Conservation (phyloP, 2,797 vertebrate species). For the Euphonia xanthogaster region DNA sequence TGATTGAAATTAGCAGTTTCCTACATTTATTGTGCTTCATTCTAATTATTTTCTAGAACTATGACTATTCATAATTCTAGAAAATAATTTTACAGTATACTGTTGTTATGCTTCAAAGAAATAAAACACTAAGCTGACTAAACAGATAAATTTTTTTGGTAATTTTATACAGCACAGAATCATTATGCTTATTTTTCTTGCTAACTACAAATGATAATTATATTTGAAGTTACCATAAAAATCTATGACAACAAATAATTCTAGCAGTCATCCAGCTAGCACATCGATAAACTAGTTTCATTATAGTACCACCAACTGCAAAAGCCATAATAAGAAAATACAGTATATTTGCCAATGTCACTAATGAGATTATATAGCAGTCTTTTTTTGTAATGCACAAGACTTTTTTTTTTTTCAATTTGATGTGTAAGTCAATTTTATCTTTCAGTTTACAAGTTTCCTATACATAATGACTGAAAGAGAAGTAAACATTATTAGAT, state of each 20-base stretch:
- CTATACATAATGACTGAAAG: conserved; percentile 7
- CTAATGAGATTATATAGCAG: conserved; percentile 27
- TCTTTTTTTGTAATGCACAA: background rate
- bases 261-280: background rate
- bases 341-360: conserved; percentile 23
- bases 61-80: background rate
- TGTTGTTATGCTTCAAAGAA: background rate
- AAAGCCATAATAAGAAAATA: conserved; percentile 41
- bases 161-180: conserved; percentile 21
- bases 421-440: conserved; percentile 17
- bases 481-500: conserved; percentile 16
- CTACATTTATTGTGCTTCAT: background rate
- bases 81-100: conserved; percentile 11
- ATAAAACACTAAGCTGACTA: conserved; percentile 27
- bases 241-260: conserved; percentile 47
- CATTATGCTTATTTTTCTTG: conserved; percentile 47
- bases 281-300: conserved; percentile 47
- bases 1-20: background rate
- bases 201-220: conserved; percentile 56
- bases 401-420: background rate
- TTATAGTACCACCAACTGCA: conserved; percentile 39
- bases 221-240: conserved; percentile 50
- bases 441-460: conserved; percentile 32
- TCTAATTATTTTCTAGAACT: too few relatives aligned
- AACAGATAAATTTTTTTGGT: background rate